These are phyloP conservation scores for Arizona elegans DNA, from an alignment of 2,113 vertebrate genomes.

Conservation along the genomic window DNA sequence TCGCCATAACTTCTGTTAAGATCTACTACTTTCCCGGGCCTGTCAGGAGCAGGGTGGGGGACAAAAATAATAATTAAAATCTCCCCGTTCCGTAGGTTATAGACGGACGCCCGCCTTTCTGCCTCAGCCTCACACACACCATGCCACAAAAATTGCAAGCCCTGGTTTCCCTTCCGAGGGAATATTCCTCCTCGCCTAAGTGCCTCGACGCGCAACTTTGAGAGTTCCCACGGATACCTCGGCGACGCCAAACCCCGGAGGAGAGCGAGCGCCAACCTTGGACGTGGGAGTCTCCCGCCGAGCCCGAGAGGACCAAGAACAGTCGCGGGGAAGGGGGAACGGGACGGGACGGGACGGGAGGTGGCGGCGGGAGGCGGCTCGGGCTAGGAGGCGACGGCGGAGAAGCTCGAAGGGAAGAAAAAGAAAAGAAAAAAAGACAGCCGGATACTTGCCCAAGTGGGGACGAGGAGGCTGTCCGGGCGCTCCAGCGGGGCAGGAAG, in stretches of 20 bases:
- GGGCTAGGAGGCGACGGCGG: neutral
- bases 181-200: neutral
- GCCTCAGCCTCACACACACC: neutral
- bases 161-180: neutral
- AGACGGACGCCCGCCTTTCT: neutral
- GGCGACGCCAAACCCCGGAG: neutral
- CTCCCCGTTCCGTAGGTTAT: neutral
- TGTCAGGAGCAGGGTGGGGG: neutral
- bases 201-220: neutral
- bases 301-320: neutral
- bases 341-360: neutral
- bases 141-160: neutral
- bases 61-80: neutral
- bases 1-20: neutral
- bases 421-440: neutral
- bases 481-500: conserved; percentile 74
- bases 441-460: conserved; percentile 81
- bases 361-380: neutral
- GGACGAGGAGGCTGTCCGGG: conserved; percentile 79
- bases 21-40: too few species aligned
- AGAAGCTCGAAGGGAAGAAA: neutral
- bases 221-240: neutral
- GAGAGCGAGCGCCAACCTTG: neutral
- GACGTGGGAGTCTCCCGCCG: neutral
- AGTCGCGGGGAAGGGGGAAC: too few species aligned